Evolutionary conservation across 2,113 vertebrate species (phyloP).

Genomic region (Alectura lathami): DNA sequence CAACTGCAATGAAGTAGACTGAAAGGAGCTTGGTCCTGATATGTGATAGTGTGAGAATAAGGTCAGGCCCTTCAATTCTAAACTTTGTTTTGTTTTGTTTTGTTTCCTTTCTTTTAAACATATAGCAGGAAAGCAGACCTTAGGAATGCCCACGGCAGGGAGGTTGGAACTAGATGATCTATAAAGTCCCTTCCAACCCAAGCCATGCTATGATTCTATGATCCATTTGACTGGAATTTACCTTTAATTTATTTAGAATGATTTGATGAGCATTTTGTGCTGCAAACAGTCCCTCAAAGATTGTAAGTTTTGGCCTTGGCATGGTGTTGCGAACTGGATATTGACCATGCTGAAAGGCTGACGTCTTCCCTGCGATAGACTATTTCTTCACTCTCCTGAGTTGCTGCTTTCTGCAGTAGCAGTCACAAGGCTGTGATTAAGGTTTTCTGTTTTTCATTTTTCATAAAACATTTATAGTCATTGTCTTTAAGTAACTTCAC

Average conservation of each 20-base stretch:
- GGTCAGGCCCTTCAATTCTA: background rate
- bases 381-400: background rate
- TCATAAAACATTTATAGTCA: background rate
- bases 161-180: background rate
- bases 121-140: background rate
- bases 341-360: background rate
- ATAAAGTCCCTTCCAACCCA: background rate
- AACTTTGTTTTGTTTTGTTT: background rate
- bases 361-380: background rate
- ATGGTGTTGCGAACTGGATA: background rate
- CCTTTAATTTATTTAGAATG: background rate
- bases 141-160: background rate
- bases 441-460: background rate
- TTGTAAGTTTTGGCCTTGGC: background rate
- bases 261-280: background rate
- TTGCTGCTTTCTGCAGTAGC: background rate
- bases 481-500: background rate
- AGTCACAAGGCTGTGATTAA: background rate
- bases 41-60: background rate
- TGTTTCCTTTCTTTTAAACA: background rate
- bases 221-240: background rate
- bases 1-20: background rate
- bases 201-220: background rate
- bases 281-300: background rate
- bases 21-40: background rate